Percentiles rank a stretch among this genome's conserved stretches.
These are phyloP conservation scores for Lepus europaeus DNA, from an alignment of 2,113 vertebrate genomes.

Conservation along the genomic window DNA sequence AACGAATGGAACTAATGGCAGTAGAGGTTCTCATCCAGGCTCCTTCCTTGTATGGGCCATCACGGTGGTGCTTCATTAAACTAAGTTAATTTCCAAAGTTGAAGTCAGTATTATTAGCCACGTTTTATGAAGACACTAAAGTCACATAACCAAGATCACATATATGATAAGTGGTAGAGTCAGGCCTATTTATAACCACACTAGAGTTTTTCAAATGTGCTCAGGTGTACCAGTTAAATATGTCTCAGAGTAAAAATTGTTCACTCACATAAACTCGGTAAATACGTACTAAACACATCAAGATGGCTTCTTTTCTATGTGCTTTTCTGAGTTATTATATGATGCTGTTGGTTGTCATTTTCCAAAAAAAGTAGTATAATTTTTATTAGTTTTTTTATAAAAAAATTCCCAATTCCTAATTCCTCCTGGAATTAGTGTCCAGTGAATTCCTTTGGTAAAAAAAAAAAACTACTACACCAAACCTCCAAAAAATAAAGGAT, in stretches of 20 bases:
- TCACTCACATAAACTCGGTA: background rate
- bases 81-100: background rate
- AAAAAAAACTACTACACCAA: background rate
- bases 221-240: background rate
- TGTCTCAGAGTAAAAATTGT: background rate
- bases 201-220: background rate
- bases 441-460: conserved; percentile 5
- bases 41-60: background rate
- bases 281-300: background rate
- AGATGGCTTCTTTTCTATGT: background rate
- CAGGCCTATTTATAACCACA: background rate
- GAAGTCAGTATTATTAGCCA: background rate
- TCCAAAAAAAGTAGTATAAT: background rate
- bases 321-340: background rate
- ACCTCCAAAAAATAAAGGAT: conserved; percentile 32
- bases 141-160: background rate
- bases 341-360: background rate
- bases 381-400: background rate
- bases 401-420: background rate
- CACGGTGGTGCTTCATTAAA: conserved; percentile 14
- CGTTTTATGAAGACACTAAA: background rate
- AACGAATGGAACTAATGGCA: background rate
- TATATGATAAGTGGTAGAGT: background rate
- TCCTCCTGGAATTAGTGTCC: background rate
- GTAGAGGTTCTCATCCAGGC: background rate